Evolutionary conservation across 2,113 vertebrate species (phyloP), one percentile per base, ranked within the genome.

Genomic region (Megatriorchis doriae): DNA sequence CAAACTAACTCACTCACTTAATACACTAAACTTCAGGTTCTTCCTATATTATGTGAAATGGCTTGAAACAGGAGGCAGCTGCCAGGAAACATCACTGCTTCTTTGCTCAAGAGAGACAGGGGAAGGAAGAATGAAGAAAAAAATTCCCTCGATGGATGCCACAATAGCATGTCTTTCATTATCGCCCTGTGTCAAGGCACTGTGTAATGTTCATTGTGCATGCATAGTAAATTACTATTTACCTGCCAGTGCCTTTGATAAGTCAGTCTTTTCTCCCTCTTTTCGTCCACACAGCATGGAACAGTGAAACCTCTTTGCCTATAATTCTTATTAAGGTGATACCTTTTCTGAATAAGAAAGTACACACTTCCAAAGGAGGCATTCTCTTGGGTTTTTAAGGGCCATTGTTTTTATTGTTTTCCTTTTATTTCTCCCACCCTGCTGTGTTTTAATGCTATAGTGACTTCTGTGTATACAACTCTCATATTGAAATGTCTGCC

Each of bases 401-500:
- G 98, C 98, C 98, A 98, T 98, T 98, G 98, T 98, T 98, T 99
- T 99, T 98, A 98, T 98, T 98, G 98, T 98, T 97, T 98, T 96
- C 96, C 98, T 98, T 98, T 98, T 98, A 98, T 98, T 98, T 97
- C 97, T 98, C 96, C 97, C 97, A 96, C 96, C 98, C 98, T 78
- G 97, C 98, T 98, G 98, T 96, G 98, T 98, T 98, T 98, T 98
- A 98, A 98, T 98, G 98, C 98, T 98, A 98, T 98, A 95, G 98
- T 98, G 97, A 98, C 98, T 98, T 98, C 98, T 99, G 99, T 99
- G 99, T 99, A 99, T 99, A 98, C 98, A 98, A 98, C 98, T 98
- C 99, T 99, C 99, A 99, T 99, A 99, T 99, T 99, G 99, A 99
- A 99, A 99, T 99, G 99, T 99, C 98, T 99, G 98, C 99, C 94